These are phyloP conservation scores for Drosophila tani DNA, from an alignment of 1,140 invertebrate species.

Conservation along the genomic window DNA sequence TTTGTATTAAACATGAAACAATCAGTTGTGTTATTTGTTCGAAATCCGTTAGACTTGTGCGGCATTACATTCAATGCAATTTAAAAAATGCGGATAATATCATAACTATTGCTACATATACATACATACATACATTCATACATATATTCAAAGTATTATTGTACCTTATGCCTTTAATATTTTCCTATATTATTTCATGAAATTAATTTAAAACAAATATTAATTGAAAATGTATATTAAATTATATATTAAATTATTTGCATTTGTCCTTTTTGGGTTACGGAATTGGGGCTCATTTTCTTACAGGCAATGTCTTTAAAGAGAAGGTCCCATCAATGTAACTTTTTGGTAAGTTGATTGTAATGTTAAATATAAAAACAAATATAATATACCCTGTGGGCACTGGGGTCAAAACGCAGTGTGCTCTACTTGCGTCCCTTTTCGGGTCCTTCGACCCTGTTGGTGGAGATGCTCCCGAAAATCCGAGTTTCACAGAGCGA, in stretches of 20 bases:
- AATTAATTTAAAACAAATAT: not conserved
- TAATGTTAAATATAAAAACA: no score
- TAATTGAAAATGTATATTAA: constrained; percentile 10
- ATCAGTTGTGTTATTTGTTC: not conserved
- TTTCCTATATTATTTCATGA: constrained; percentile 14
- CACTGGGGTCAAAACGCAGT: no score
- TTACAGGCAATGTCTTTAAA: no score
- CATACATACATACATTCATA: not conserved
- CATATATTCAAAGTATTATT: constrained; percentile 14
- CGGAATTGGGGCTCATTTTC: not conserved
- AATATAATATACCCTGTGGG: no score
- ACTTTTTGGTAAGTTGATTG: no score
- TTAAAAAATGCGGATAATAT: not conserved
- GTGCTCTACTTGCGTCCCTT: no score
- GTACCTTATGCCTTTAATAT: constrained; percentile 20
- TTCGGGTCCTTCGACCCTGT: no score
- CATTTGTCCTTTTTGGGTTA: not conserved
- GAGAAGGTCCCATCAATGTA: no score
- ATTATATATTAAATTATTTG: not conserved
- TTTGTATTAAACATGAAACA: not conserved
- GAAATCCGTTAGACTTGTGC: not conserved
- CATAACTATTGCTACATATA: not conserved
- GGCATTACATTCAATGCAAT: not conserved
- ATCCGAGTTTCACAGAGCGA: no score
- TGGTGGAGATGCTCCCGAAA: no score